Evolutionary conservation across 2,797 vertebrate species (phyloP).

Genomic region (Pangasius sanitwongsei): DNA sequence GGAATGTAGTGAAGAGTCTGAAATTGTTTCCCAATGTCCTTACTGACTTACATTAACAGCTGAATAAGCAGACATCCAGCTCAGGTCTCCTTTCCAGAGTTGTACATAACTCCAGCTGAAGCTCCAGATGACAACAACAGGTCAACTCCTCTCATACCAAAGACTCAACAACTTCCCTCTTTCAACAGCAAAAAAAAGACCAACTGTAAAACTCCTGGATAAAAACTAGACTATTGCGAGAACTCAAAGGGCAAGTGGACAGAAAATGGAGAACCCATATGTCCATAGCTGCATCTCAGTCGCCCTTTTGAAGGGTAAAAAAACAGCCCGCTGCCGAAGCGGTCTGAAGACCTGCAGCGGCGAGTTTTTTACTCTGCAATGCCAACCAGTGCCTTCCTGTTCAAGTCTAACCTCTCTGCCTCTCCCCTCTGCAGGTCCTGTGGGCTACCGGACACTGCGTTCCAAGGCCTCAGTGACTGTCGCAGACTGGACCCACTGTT

Average conservation of each 20-base stretch:
- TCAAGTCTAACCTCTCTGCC: not conserved
- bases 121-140: not conserved
- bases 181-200: not conserved
- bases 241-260: not conserved
- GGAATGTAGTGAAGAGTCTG: not conserved
- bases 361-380: not conserved
- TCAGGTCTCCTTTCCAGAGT: not conserved
- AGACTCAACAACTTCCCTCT: not conserved
- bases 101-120: not conserved
- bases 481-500: too few species aligned
- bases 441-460: not conserved
- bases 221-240: not conserved
- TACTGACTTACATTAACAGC: not conserved
- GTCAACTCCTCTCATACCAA: not conserved
- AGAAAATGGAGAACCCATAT: not conserved
- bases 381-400: not conserved
- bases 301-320: not conserved
- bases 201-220: not conserved
- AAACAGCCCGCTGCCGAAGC: not conserved
- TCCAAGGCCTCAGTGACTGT: not conserved
- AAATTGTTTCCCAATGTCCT: not conserved
- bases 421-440: not conserved
- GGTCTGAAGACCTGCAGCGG: not conserved
- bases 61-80: not conserved
- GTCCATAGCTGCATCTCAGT: not conserved